These are phyloP conservation scores for Theristus sp. DNA, from an alignment of 2,888 invertebrate genomes.

Conservation along the genomic window DNA sequence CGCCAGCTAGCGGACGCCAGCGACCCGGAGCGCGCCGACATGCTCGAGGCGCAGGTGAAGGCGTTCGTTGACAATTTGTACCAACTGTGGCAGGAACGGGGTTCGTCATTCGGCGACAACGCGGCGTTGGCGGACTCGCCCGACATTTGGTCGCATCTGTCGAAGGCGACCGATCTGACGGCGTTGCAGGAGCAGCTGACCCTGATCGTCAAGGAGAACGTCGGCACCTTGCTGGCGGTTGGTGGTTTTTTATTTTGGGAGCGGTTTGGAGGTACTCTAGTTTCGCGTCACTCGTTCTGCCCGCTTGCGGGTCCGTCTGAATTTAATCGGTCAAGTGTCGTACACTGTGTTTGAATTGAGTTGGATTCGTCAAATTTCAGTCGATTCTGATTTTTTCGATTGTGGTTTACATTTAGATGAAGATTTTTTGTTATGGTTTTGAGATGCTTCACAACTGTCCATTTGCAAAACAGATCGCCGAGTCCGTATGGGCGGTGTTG, in stretches of 20 bases:
- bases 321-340: constrained; percentile 1
- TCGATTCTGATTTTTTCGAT: too few relatives aligned
- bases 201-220: constrained; percentile 23
- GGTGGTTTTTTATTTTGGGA: constrained; percentile 4
- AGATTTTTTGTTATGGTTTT: too few relatives aligned
- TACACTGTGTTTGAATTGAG: neutral
- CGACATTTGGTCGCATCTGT: constrained; percentile 18
- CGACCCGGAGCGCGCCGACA: constrained; percentile 22
- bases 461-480: too few relatives aligned
- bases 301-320: neutral
- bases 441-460: too few relatives aligned
- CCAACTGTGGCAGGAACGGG: constrained; percentile 12
- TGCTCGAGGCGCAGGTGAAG: constrained; percentile 25
- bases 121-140: too few relatives aligned
- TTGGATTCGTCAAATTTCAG: neutral
- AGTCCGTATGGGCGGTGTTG: constrained; percentile 21
- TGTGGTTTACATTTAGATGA: too few relatives aligned
- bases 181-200: constrained; percentile 22
- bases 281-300: neutral
- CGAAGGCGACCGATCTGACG: constrained; percentile 19
- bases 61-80: constrained; percentile 24
- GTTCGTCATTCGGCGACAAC: neutral
- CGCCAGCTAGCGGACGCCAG: constrained; percentile 19
- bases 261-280: neutral
- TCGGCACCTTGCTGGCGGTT: constrained; percentile 26